These are phyloP conservation scores for Amphiura filiformis DNA, from an alignment of 35 echinoderm and acorn worm species.

Conservation along the genomic window DNA sequence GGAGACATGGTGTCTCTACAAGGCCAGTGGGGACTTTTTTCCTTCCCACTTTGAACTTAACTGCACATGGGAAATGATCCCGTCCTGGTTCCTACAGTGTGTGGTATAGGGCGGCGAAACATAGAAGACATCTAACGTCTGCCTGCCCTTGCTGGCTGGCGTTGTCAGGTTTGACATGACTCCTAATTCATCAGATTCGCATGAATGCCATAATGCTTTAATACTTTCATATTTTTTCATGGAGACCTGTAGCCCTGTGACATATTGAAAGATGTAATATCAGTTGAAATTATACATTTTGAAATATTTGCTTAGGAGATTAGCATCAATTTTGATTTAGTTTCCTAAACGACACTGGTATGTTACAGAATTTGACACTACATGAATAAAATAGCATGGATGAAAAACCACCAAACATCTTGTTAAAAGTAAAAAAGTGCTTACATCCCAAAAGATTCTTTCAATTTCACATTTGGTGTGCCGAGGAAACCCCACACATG, in stretches of 20 bases:
- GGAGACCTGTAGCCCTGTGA: not conserved
- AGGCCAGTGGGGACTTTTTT: not conserved
- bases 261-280: not conserved
- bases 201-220: no score
- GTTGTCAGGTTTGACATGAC: not conserved
- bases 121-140: not conserved
- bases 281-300: not conserved
- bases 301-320: not conserved
- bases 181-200: not conserved
- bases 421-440: not conserved
- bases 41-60: not conserved
- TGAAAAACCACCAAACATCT: not conserved
- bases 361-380: not conserved
- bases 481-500: not conserved
- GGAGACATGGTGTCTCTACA: not conserved
- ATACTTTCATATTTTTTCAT: not conserved
- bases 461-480: slow-evolving; percentile 8
- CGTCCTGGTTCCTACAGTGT: not conserved
- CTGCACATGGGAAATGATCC: not conserved
- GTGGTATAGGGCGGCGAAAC: not conserved
- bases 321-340: not conserved
- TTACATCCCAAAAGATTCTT: no score
- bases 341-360: not conserved
- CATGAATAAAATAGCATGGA: not conserved
- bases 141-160: not conserved